Evolutionary conservation across 2,113 vertebrate genomes (phyloP).

Genomic region (Charadrius vociferus): DNA sequence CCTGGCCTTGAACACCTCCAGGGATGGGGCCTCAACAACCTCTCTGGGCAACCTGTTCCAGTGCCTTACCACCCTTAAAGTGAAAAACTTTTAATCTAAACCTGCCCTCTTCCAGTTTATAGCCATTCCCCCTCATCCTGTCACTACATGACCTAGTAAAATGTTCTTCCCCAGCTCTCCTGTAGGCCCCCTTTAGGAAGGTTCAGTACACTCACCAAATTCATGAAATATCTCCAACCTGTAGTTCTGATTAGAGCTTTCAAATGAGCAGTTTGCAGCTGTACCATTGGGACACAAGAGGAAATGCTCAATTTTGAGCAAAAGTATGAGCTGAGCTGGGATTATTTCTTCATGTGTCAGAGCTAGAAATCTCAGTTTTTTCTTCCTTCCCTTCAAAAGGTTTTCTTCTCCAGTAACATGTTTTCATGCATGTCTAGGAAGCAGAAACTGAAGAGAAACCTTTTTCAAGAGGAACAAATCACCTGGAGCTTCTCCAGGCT

Average conservation of each 20-base stretch:
- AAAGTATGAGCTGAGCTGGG: background rate
- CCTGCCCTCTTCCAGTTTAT: no score
- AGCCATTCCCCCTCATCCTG: no score
- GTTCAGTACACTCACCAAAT: background rate
- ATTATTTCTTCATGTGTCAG: conserved; percentile 19
- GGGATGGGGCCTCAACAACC: no score
- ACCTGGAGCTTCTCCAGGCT: background rate
- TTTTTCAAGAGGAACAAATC: background rate
- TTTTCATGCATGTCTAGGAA: background rate
- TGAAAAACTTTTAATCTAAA: no score
- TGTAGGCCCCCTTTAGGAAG: no score
- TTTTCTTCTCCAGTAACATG: background rate
- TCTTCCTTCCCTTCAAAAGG: background rate
- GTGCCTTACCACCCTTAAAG: no score
- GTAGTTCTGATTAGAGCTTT: background rate
- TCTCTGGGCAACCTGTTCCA: no score
- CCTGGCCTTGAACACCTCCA: no score
- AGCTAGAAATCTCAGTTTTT: background rate
- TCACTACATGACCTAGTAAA: no score
- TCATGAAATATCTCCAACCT: background rate
- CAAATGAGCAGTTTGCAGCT: background rate
- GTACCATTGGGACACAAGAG: background rate
- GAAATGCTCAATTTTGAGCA: conserved; percentile 18
- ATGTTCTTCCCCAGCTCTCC: no score
- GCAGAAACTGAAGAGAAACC: background rate